Base-by-base conservation (phyloP, 1,140 invertebrate species). In the Sitobion miscanthi region DNA sequence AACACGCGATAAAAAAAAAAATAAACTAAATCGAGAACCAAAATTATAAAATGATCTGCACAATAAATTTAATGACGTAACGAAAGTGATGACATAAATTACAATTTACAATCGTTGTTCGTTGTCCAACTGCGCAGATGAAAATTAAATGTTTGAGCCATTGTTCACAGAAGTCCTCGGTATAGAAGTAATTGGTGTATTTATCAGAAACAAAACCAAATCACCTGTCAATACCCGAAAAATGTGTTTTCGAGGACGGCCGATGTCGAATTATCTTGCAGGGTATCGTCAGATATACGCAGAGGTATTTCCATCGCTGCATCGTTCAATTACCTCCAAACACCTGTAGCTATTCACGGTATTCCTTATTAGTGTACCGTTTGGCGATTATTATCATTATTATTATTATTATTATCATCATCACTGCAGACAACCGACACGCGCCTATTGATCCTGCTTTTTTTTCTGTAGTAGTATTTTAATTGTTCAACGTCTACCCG, bases 351-450 rank as follows among this genome's bases (percentile, higher is more conserved):
- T 83, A 17, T 49, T 2, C 14, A 45, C 38, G 21, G 35, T 83
- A 38, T 35, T 83, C 82, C 83, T 42, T 77, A 77, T 77, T 77
- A 77, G 62, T 77, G 62, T 85, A 85, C 38, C 38, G 23, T 85
- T 85, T 85, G 38, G 83, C 83, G 38, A 85, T 85, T 85, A 42
- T 85, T 85, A 85, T 85, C 83, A 42, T 85, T 45, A 85, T 54
- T n/a, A 35, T 35, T 35, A 35, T 69, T 69, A 69, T n/a, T 62
- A 62, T 62, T 62, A 62, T 62, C n/a, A 69, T n/a, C 14, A 77
- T 77, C 62, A 77, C n/a, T 77, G 82, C 21, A 42, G 83, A 85
- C 83, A 85, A 85, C 21, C 38, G 38, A 85, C 83, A 85, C 83
- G 38, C 21, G 83, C 38, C 38, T 25, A 23, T 85, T 42, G 38